Percentiles rank a stretch among this genome's conserved stretches.
Conservation (phyloP, 1,140 invertebrate species). For the Pseudomyrmex flavicornis region DNA sequence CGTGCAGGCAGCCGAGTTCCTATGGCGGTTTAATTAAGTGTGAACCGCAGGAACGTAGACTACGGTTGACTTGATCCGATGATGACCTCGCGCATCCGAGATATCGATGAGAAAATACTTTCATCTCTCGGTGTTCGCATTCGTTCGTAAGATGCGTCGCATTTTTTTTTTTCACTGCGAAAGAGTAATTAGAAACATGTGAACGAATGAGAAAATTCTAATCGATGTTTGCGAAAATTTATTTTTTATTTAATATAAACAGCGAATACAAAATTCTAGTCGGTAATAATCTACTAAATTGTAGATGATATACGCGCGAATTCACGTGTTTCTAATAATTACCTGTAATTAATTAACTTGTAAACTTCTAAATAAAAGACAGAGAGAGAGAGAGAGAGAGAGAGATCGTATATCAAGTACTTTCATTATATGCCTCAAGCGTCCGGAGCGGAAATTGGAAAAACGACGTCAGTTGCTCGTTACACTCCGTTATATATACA, state of each 20-base stretch:
- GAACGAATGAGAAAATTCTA: not conserved
- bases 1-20: conserved; percentile 82
- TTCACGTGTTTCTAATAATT: not conserved
- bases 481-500: conserved; percentile 22
- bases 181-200: not conserved
- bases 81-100: conserved; percentile 81
- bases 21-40: conserved; percentile 85
- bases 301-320: not conserved
- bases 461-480: conserved; percentile 63
- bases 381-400: not conserved
- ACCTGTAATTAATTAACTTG: not conserved
- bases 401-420: conserved; percentile 30
- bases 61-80: conserved; percentile 84
- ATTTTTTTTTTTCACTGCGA: not conserved
- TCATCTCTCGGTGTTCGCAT: conserved; percentile 30
- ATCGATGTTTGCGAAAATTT: not conserved
- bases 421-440: conserved; percentile 33
- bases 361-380: not conserved
- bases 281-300: not conserved
- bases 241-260: not conserved
- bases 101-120: conserved; percentile 82
- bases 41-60: conserved; percentile 85
- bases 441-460: conserved; percentile 67
- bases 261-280: not conserved
- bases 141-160: not conserved